Conservation (phyloP, 2,113 vertebrate species). For the Peromyscus maniculatus region DNA sequence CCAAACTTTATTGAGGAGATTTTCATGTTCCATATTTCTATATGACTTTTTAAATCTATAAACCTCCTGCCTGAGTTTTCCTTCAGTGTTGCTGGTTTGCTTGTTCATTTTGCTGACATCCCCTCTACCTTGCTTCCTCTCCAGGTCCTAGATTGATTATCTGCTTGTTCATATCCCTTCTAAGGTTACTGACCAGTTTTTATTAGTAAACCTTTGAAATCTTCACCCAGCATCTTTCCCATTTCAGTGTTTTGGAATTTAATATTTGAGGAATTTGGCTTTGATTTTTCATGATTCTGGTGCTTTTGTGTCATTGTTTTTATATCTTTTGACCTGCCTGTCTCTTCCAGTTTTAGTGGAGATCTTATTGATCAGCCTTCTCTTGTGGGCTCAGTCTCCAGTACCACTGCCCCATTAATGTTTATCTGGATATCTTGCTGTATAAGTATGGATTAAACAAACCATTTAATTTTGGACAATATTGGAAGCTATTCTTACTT, state of each 20-base stretch:
- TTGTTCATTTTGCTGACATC: neutral
- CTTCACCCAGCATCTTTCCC: neutral
- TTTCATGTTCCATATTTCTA: neutral
- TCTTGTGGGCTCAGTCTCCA: neutral
- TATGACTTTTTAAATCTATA: neutral
- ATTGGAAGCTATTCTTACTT: neutral
- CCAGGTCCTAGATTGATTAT: too few species aligned
- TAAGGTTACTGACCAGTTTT: neutral
- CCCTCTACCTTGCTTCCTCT: neutral
- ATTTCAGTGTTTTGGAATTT: neutral
- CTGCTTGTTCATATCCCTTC: neutral
- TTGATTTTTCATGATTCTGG: neutral
- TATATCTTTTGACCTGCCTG: neutral
- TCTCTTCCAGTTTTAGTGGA: neutral
- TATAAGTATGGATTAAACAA: neutral
- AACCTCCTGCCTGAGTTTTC: neutral
- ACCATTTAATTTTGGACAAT: neutral
- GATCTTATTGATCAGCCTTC: neutral
- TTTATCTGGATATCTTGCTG: neutral
- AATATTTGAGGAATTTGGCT: too few species aligned
- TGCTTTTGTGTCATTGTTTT: too few species aligned
- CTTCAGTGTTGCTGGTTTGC: neutral
- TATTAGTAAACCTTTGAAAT: too few species aligned
- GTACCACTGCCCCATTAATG: neutral
- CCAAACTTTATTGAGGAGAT: neutral